Evolutionary conservation across 2,797 vertebrate genomes (phyloP), one percentile per base, ranked within the genome.

Genomic region (Argyrosomus regius): DNA sequence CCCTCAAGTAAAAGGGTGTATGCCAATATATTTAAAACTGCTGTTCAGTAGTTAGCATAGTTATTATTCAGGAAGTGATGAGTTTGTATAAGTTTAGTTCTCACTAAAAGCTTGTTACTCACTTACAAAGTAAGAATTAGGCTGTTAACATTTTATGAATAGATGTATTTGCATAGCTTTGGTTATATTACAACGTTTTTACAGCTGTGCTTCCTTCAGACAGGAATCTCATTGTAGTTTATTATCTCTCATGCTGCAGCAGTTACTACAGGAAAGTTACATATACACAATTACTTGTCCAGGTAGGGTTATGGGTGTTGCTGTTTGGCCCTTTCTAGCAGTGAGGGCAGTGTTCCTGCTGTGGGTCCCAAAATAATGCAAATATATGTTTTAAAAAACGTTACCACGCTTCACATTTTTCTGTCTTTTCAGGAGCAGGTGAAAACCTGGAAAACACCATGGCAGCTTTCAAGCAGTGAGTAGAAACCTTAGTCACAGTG

Each of bases 381-480:
- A 28, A 52, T 46, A 52, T 43, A 39, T 39, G 35, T 39, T 39
- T 35, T 9, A 9, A 62, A 69, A 17, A 3, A 45, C 57, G 64
- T 26, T 14, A 46, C 22, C 24, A 9, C 24, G 43, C 11, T 3
- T 22, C 1, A 0, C 45, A 9, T 20, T 57, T 69, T 71, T 80
- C 57, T 16, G 28, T 18, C 2, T n/a, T 84, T 85, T 26, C 90
- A 99, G 98, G 98, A 75, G 98, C 98, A 79, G 98, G 96, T 28
- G 98, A 99, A 92, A 99, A 99, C 90, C 92, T 99, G 91, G 98
- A 99, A 88, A 99, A 99, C 90, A 99, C 98, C 12, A 99, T 99
- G 98, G 88, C 96, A 72, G 98, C 98, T 48, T 99, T 99, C 93
- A 96, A 92, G 79, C 98, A 99, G 98, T 99, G 93, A 97, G 98